Evolutionary conservation across 2,113 vertebrate genomes (phyloP).

Genomic region (Chloebia gouldiae): DNA sequence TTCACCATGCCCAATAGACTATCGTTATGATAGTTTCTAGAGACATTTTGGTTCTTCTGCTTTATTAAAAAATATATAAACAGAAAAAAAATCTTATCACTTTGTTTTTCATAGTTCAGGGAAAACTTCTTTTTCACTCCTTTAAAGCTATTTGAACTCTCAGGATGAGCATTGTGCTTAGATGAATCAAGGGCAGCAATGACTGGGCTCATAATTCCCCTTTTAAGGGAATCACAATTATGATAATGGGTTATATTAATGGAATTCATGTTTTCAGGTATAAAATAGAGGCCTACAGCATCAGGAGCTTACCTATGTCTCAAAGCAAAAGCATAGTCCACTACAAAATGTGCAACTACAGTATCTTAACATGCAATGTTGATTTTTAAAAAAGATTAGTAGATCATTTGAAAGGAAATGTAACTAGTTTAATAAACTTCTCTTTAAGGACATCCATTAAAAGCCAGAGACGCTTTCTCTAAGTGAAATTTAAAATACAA

Average conservation of each 20-base stretch:
- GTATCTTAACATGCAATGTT: background rate
- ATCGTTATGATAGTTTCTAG: accelerated
- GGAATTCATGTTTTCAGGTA: background rate
- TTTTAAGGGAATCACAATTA: background rate
- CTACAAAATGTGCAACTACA: background rate
- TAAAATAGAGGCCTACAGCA: background rate
- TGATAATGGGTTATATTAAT: background rate
- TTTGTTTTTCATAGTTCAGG: background rate
- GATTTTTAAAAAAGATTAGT: background rate
- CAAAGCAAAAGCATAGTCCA: background rate
- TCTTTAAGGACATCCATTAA: background rate
- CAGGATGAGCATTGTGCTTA: background rate
- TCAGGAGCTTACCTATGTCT: background rate
- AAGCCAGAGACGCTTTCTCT: background rate
- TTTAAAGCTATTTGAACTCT: background rate
- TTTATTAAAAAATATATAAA: background rate
- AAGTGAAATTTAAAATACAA: background rate
- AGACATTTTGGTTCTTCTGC: background rate
- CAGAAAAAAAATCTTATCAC: background rate
- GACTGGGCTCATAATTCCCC: background rate
- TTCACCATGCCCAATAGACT: accelerated
- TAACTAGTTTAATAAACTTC: background rate
- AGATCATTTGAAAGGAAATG: background rate
- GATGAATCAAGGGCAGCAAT: background rate
- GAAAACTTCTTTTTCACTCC: background rate